Evolutionary conservation across 2,888 invertebrate species (phyloP).

Genomic region (Epirrhoe tristata): DNA sequence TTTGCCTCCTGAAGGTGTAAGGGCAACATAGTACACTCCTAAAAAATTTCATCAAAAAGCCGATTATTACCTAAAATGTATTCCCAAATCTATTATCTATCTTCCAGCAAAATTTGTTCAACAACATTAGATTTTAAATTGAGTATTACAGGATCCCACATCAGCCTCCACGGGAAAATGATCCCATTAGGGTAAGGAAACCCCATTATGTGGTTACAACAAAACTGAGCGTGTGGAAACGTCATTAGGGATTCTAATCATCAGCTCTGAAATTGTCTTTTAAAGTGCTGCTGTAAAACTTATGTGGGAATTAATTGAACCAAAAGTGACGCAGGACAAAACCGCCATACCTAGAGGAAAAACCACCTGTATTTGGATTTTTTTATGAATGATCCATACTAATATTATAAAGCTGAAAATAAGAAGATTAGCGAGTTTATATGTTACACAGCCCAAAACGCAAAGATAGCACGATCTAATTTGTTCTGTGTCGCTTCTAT

Average conservation of each 20-base stretch:
- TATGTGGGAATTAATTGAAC: background rate
- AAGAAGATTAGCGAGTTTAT: no score
- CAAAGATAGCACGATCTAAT: no score
- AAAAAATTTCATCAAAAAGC: background rate
- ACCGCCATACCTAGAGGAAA: no score
- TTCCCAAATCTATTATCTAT: constrained; percentile 27
- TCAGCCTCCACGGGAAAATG: constrained; percentile 68
- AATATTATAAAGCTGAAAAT: no score
- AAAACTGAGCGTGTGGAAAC: constrained; percentile 66
- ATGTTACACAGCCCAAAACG: no score
- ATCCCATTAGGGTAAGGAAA: constrained; percentile 72
- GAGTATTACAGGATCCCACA: constrained; percentile 56
- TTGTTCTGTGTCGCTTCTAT: no score
- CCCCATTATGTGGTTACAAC: constrained; percentile 76
- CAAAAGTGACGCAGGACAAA: background rate
- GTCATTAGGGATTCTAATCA: constrained; percentile 63
- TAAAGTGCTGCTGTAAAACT: constrained; percentile 19
- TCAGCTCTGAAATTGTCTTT: constrained; percentile 43
- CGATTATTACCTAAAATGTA: constrained; percentile 5
- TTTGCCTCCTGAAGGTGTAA: no score
- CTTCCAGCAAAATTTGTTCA: constrained; percentile 31
- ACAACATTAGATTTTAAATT: constrained; percentile 44
- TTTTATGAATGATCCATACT: no score
- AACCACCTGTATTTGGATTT: no score
- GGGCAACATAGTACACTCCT: background rate